phyloP scores from a whole-genome alignment of 2,113 vertebrate genomes.

The Saimiri boliviensis region DNA sequence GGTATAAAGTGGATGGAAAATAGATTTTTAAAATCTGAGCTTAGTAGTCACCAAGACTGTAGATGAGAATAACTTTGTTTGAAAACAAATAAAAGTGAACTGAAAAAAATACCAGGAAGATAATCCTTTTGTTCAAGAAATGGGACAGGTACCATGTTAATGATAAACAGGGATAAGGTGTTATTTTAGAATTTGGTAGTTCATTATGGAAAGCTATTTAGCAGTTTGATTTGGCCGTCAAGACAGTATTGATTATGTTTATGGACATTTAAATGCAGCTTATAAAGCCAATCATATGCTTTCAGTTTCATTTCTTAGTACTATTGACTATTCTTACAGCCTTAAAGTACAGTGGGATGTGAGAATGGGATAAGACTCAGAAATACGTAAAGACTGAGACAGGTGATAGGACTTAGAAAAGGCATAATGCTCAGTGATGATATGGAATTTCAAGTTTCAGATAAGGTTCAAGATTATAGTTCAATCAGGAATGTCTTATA shows the following conservation, averaged over 20 bases:
- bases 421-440: not conserved
- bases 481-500: not conserved
- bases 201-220: not conserved
- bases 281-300: not conserved
- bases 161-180: not conserved
- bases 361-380: accelerated
- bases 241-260: not conserved
- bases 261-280: not conserved
- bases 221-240: not conserved
- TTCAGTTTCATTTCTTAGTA: not conserved
- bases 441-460: not conserved
- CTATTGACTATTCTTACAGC: accelerated
- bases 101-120: not conserved
- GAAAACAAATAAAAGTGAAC: not conserved
- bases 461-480: not conserved
- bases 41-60: not conserved
- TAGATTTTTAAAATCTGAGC: not conserved
- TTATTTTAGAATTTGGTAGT: not conserved
- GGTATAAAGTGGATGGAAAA: not conserved
- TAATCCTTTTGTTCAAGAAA: not conserved
- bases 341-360: not conserved
- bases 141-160: not conserved
- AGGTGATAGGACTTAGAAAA: not conserved
- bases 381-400: accelerated
- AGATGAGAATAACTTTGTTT: not conserved